These are phyloP conservation scores for Mormyrus lacerda DNA, from an alignment of 2,113 vertebrate genomes.

Conservation along the genomic window DNA sequence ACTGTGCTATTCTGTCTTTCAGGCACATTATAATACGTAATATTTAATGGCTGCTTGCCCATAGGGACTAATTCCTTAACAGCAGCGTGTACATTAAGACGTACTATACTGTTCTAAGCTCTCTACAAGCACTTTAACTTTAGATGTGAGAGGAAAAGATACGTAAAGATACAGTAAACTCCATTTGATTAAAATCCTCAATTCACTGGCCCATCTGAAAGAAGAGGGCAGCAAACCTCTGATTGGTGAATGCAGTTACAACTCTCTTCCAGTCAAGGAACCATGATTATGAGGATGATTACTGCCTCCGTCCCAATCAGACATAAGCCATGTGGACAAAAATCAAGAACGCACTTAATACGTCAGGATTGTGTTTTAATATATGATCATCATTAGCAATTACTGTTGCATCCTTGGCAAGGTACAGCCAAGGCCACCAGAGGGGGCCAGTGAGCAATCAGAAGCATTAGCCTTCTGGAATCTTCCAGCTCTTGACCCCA, in stretches of 20 bases:
- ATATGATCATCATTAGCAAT: background rate
- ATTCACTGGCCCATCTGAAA: background rate
- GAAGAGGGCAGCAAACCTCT: no score
- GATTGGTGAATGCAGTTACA: background rate
- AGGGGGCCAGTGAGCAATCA: background rate
- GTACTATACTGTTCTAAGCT: background rate
- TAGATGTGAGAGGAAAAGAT: background rate
- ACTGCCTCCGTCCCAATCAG: background rate
- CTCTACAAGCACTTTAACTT: background rate
- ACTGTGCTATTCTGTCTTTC: constrained; percentile 36
- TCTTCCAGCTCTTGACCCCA: background rate
- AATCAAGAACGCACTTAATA: background rate
- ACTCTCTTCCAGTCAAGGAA: background rate
- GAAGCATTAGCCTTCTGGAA: background rate
- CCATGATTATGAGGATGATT: background rate
- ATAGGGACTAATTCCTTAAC: background rate
- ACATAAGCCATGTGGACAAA: background rate
- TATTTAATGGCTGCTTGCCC: background rate
- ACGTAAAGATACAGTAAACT: background rate
- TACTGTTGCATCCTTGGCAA: background rate
- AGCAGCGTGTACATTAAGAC: background rate
- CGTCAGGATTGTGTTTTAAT: background rate
- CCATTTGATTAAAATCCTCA: background rate
- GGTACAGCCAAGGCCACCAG: background rate
- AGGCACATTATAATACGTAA: constrained; percentile 33